Percentiles rank a stretch among this genome's conserved stretches.
phyloP scores from a whole-genome alignment of 2,113 vertebrate genomes.

The Sinocyclocheilus anophthalmus region DNA sequence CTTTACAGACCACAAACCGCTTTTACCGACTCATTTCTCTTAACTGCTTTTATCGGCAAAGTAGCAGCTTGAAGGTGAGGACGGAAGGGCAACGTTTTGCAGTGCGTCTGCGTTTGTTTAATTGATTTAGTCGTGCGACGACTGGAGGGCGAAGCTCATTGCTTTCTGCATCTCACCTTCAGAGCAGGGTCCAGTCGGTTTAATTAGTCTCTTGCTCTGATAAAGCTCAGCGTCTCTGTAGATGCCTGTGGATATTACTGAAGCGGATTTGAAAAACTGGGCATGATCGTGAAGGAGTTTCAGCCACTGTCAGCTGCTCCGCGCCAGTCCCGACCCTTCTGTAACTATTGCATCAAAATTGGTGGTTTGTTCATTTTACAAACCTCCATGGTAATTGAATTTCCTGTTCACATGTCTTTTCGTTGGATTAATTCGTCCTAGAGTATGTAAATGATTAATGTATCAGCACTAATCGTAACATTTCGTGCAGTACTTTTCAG shows the following conservation, averaged over 20 bases:
- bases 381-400: constrained; percentile 22
- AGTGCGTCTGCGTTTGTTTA: constrained; percentile 20
- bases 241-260: constrained; percentile 9
- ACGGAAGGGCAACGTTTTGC: constrained; percentile 1
- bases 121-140: constrained; percentile 21
- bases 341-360: background rate
- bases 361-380: constrained; percentile 20
- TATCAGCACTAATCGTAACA: constrained; percentile 38
- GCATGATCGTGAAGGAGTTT: background rate
- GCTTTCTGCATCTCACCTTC: constrained; percentile 40
- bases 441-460: background rate
- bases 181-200: constrained; percentile 4
- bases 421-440: constrained; percentile 19
- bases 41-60: constrained; percentile 18
- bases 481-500: background rate
- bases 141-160: constrained; percentile 21
- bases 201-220: constrained; percentile 47
- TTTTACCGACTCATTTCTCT: constrained; percentile 34
- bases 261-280: constrained; percentile 16
- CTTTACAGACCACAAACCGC: constrained; percentile 36
- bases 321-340: background rate
- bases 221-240: constrained; percentile 14
- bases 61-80: constrained; percentile 26
- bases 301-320: background rate
- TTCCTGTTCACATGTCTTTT: constrained; percentile 38